Evolutionary conservation across 1,140 invertebrate genomes (phyloP), one percentile per base, ranked within the genome.

Genomic region (Spodoptera litura): DNA sequence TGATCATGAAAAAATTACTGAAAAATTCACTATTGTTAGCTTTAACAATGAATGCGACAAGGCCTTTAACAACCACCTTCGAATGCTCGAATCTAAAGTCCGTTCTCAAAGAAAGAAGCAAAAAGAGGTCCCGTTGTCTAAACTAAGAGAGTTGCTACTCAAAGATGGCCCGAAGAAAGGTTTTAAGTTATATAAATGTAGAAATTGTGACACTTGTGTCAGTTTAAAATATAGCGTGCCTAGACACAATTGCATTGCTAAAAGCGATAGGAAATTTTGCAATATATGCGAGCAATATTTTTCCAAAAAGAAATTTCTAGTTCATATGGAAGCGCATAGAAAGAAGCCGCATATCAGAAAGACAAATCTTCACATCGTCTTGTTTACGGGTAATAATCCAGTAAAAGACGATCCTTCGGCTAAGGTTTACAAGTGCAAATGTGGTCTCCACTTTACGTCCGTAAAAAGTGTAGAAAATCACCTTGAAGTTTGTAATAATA

Each of bases 381-480:
- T 3, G 1, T 75, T 75, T 4, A 35, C 62, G 11, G 20, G 25
- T 70, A n/a, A 13, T 25, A 20, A 66, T 15, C 3, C 4, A 10
- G 0, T 31, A 2, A 75, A 75, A 31, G 51, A 58, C 27, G 25
- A 27, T 0, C 2, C 44, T 52, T n/a, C 44, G 5, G 51, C 62
- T 2, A 73, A 27, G 11, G 58, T 81, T 27, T 84, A 64, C 35
- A 74, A 81, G 58, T 84, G 81, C 49, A 11, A 15, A 6, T 84
- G 83, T 27, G 81, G 81, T 0, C 55, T 84, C 8, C 83, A 84
- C 38, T 84, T 74, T 12, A 80, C 77, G 1, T 78, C 76, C 1
- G 2, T 58, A 3, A 79, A 71, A 13, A 66, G 70, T 11, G 61
- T 84, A 4, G 74, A 84, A 10, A 78, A 56, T 10, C 83, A 84